Conservation (phyloP, 2,888 invertebrate species). For the Cylloceria caligata region DNA sequence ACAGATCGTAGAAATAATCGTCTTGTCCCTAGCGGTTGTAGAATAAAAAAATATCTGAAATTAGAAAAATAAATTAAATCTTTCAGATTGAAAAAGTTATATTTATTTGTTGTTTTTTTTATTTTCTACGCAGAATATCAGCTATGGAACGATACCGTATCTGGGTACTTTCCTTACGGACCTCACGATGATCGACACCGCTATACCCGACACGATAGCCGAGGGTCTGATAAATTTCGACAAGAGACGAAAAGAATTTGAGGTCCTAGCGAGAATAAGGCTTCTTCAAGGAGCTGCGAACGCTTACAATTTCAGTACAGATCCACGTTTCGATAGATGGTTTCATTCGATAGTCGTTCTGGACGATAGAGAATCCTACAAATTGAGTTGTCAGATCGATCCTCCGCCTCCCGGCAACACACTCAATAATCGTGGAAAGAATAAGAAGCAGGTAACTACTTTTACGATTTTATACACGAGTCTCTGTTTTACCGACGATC, state of each 20-base stretch:
- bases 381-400: slow-evolving; percentile 95
- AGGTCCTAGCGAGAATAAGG: slow-evolving; percentile 98
- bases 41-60: not conserved
- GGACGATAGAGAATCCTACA: slow-evolving; percentile 96
- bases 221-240: slow-evolving; percentile 98
- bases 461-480: not conserved
- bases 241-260: slow-evolving; percentile 98
- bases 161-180: slow-evolving; percentile 99
- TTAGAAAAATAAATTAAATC: not conserved
- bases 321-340: slow-evolving; percentile 97
- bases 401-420: slow-evolving; percentile 86
- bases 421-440: slow-evolving; percentile 79
- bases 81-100: not conserved
- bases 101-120: slow-evolving; percentile 64
- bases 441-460: slow-evolving; percentile 77
- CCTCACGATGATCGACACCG: slow-evolving; percentile 99
- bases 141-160: slow-evolving; percentile 98
- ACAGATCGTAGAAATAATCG: too few relatives aligned
- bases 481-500: not conserved
- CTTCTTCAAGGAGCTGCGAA: slow-evolving; percentile 98
- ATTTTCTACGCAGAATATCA: slow-evolving; percentile 92
- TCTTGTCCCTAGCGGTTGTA: too few relatives aligned
- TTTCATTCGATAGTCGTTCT: slow-evolving; percentile 96
- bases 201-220: slow-evolving; percentile 93
- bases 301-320: slow-evolving; percentile 95